Evolutionary conservation across 2,888 invertebrate genomes (phyloP).

Genomic region (Rhamphomyia laevipes): DNA sequence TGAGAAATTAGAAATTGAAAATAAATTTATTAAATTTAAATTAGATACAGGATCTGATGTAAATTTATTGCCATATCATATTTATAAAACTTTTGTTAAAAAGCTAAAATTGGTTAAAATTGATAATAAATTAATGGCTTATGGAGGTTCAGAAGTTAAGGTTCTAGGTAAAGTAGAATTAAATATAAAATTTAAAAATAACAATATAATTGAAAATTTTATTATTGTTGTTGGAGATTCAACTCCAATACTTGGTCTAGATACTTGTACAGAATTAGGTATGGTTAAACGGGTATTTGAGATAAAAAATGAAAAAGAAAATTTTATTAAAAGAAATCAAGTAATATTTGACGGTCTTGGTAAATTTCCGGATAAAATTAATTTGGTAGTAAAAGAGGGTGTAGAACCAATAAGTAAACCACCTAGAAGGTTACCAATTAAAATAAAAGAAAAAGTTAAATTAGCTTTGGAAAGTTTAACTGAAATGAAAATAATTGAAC

Average conservation of each 20-base stretch:
- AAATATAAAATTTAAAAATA: not conserved
- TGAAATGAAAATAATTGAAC: not conserved
- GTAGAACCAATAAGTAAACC: not conserved
- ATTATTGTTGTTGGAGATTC: not conserved
- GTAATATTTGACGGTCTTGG: constrained; percentile 1
- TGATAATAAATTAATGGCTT: constrained; percentile 1
- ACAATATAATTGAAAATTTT: too few relatives aligned
- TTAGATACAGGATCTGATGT: constrained; percentile 8
- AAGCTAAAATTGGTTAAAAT: not conserved
- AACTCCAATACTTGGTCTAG: constrained; percentile 3
- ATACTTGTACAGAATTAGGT: not conserved
- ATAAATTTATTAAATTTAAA: constrained; percentile 2
- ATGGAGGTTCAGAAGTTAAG: not conserved
- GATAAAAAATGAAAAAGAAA: constrained; percentile 4
- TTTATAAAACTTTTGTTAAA: not conserved
- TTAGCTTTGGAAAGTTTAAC: not conserved
- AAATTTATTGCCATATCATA: constrained; percentile 2
- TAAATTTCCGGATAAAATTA: constrained; percentile 2
- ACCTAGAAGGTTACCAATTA: constrained; percentile 3
- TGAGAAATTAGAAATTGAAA: too few relatives aligned
- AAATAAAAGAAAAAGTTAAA: not conserved
- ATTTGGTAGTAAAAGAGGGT: not conserved
- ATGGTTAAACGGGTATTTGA: not conserved
- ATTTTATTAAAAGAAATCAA: constrained; percentile 1
- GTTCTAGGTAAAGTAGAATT: constrained; percentile 3